These are phyloP conservation scores for Pristiophorus japonicus DNA, from an alignment of 2,113 vertebrate genomes.

Conservation along the genomic window DNA sequence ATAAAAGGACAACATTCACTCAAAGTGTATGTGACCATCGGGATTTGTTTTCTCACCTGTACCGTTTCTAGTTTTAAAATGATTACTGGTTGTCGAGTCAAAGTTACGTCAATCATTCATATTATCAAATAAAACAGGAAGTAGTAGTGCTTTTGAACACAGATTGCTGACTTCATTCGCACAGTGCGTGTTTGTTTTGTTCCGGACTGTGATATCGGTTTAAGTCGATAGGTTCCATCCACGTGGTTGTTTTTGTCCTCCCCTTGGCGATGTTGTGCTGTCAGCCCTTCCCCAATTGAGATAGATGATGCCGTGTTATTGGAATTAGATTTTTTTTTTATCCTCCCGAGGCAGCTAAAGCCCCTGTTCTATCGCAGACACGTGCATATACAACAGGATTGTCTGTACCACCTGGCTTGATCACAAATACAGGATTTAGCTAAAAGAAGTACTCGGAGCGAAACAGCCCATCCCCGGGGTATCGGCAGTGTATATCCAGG, in stretches of 20 bases:
- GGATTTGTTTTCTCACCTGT: neutral
- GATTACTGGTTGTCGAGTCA: neutral
- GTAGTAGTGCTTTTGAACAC: neutral
- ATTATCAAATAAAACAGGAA: neutral
- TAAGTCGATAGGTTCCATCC: neutral
- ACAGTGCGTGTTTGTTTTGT: neutral
- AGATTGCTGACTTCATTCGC: neutral
- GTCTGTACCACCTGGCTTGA: slow-evolving; percentile 52
- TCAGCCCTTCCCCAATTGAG: slow-evolving; percentile 24
- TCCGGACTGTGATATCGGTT: neutral
- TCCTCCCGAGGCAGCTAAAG: neutral
- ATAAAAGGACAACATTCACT: too few species aligned
- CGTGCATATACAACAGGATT: slow-evolving; percentile 52
- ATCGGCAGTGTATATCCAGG: neutral
- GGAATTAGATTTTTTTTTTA: slow-evolving; percentile 4
- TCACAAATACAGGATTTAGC: slow-evolving; percentile 54
- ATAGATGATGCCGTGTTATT: slow-evolving; percentile 31
- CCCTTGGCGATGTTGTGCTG: neutral
- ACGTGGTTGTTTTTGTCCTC: slow-evolving; percentile 9
- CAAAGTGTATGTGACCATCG: neutral
- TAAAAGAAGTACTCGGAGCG: slow-evolving; percentile 18
- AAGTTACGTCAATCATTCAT: neutral
- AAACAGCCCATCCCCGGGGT: neutral
- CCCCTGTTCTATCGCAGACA: slow-evolving; percentile 50
- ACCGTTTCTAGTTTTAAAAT: neutral